Base-by-base conservation (phyloP, 2,113 vertebrate species). In the Spea bombifrons region DNA sequence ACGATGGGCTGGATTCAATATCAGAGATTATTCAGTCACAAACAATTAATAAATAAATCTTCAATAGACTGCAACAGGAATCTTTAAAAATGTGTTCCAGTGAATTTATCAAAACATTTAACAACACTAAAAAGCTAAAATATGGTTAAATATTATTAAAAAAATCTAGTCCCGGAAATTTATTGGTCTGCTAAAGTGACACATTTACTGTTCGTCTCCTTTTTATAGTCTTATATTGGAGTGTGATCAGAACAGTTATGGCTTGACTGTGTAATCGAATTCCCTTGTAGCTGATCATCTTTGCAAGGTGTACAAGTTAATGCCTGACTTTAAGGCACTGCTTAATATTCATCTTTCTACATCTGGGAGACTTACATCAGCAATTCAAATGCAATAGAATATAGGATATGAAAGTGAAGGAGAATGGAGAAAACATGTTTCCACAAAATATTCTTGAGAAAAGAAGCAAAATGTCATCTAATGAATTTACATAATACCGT, bases 151-250 rank as follows among this genome's bases (percentile, higher is more conserved):
- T 30, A 30, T 30, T 86, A 82, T 75, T 80, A 73, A 68, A 84
- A 88, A 89, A 87, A 84, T 82, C 78, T 52, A 52, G 6, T 52
- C 50, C 50, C 9, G 1, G 50, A 52, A 59, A 13, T 66, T 52
- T 72, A 10, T 72, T 71, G 44, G n/a, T 61, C 46, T 55, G 48
- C 13, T 17, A 16, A 7, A 53, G 12, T 5, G 47, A n/a, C 68
- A 48, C 45, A 77, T 77, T 12, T 77, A n/a, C 8, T 59, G 10
- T 64, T 64, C 53, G 66, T 78, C 70, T 43, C 47, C 48, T 12
- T 71, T 71, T 30, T 30, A 9, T 71, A 43, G 57, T 78, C 65
- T 30, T 30, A 30, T 63, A 65, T 71, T 72, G 71, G 68, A 72
- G 7, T 43, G 71, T 78, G 68, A 78, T 71, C 43, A 66, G 61